phyloP scores from a whole-genome alignment of 1,140 invertebrate genomes.

The Contarinia nasturtii region DNA sequence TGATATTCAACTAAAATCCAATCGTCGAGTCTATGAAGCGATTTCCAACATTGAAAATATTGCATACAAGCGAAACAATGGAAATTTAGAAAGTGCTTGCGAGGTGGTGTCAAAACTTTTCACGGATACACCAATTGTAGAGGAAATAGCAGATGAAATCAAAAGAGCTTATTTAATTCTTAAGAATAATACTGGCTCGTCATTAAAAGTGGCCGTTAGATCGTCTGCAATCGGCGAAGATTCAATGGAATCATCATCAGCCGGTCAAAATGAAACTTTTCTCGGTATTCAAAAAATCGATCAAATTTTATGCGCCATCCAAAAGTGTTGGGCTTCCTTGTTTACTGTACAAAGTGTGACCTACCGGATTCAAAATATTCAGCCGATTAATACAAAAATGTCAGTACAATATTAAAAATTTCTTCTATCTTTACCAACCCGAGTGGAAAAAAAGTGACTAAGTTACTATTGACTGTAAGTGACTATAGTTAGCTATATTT shows the following conservation, averaged over 20 bases:
- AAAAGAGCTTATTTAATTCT: not conserved
- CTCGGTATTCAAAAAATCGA: constrained; percentile 36
- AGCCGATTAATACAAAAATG: not conserved
- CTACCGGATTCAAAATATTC: constrained; percentile 36
- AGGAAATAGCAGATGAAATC: not conserved
- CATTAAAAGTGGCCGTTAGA: constrained; percentile 25
- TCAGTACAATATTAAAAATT: too few relatives aligned
- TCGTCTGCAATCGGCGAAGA: constrained; percentile 55
- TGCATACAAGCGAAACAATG: not conserved
- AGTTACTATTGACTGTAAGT: too few relatives aligned
- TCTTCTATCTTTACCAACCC: too few relatives aligned
- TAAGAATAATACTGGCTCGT: constrained; percentile 4
- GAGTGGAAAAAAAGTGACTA: too few relatives aligned
- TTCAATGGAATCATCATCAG: constrained; percentile 52
- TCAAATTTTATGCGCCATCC: constrained; percentile 35
- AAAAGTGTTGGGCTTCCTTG: constrained; percentile 62
- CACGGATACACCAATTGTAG: not conserved
- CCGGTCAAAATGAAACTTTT: constrained; percentile 68
- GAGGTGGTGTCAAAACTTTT: not conserved
- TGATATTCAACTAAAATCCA: not conserved
- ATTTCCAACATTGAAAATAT: not conserved
- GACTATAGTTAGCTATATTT: too few relatives aligned
- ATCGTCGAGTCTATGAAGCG: not conserved
- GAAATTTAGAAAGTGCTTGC: not conserved
- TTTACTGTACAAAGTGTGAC: constrained; percentile 52